Evolutionary conservation across 1,140 invertebrate genomes (phyloP).

Genomic region (Homarus americanus): DNA sequence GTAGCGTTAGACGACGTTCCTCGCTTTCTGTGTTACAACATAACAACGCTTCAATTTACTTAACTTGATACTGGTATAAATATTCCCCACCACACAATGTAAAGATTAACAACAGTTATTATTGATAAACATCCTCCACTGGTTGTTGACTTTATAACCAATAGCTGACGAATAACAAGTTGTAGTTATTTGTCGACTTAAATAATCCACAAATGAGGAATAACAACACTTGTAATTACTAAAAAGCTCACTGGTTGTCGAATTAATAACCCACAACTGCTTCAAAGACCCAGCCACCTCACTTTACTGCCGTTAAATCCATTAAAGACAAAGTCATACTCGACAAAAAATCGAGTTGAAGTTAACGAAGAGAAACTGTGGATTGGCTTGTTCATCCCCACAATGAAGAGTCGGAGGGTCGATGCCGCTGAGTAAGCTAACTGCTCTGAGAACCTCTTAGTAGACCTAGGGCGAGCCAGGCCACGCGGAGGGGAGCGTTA

Average conservation of each 20-base stretch:
- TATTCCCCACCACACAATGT: too few relatives aligned
- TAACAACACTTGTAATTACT: too few relatives aligned
- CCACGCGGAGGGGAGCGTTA: neutral
- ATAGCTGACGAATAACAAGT: too few relatives aligned
- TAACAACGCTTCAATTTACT: too few relatives aligned
- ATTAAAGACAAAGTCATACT: constrained; percentile 44
- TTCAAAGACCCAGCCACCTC: constrained; percentile 35
- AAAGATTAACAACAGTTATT: too few relatives aligned
- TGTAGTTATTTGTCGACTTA: too few relatives aligned
- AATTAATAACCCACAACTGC: constrained; percentile 42
- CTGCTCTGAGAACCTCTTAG: constrained; percentile 48
- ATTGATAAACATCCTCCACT: too few relatives aligned
- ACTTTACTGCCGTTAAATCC: constrained; percentile 41
- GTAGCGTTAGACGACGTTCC: too few relatives aligned
- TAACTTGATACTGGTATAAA: too few relatives aligned
- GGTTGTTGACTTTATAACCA: too few relatives aligned
- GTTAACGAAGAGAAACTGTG: constrained; percentile 60
- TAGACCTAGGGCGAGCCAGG: constrained; percentile 38
- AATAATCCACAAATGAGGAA: too few relatives aligned
- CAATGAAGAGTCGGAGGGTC: constrained; percentile 46
- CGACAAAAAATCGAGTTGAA: constrained; percentile 52
- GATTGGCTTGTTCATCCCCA: constrained; percentile 52
- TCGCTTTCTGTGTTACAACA: too few relatives aligned
- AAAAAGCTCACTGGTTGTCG: constrained; percentile 24
- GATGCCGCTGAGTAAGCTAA: constrained; percentile 56